Evolutionary conservation across 2,888 invertebrate species (phyloP), one percentile per base, ranked within the genome.

Genomic region (Mythimna lalbum): DNA sequence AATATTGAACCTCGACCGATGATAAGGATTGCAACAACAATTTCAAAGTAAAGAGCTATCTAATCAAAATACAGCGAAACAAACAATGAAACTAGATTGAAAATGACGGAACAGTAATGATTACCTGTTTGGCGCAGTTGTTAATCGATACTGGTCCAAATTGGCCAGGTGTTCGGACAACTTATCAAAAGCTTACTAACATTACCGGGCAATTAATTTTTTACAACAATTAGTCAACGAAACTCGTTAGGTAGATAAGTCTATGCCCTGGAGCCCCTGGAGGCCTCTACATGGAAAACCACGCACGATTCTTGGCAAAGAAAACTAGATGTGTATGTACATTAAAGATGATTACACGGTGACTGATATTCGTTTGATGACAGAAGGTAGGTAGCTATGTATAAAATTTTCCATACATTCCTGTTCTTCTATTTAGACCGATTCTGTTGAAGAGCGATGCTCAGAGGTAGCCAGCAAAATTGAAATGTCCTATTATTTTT

Each of bases 191-290:
- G 55, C 55, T 63, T 43, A 64, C 21, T 56, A 55, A 65, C 17
- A 80, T 65, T 80, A 69, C n/a, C 7, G 7, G 39, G 19, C 77
- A 73, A 69, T 80, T 73, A 69, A 6, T 77, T 80, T 79, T 79
- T 80, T 77, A 55, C 59, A 68, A 49, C 55, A 72, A 80, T 76
- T 80, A 76, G 55, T 68, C n/a, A 64, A 64, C 12, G 21, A 61
- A 57, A 76, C 71, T 71, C 10, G 55, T 74, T 75, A 53, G 23
- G 19, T 52, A 49, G 27, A 33, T 78, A 23, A 43, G 21, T 55
- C n/a, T 50, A 47, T 56, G 52, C 64, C 36, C 49, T 5, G 31
- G 63, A 70, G 65, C 47, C 64, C 36, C 49, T 5, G 31, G 63
- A 70, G 65, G 76, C 59, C 43, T 60, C 62, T 27, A 1, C 50